These are phyloP conservation scores for Cygnus buccinator DNA, from an alignment of 2,113 vertebrate species.

Conservation along the genomic window DNA sequence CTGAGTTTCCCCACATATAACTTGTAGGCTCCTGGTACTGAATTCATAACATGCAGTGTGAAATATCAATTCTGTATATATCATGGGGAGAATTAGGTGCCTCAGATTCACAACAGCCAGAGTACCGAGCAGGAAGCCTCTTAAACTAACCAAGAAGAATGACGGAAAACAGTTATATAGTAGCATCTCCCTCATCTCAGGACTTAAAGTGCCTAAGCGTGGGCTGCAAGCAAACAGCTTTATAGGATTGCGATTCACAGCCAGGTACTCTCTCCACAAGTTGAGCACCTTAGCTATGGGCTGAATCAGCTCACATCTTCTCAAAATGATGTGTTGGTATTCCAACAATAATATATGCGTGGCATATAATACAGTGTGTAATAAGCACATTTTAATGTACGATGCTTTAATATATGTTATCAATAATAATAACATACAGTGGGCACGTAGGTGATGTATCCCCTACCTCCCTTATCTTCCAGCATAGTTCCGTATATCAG, in stretches of 20 bases:
- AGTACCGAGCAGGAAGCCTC: background rate
- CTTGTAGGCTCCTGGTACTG: background rate
- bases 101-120: background rate
- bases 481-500: background rate
- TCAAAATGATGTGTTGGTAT: background rate
- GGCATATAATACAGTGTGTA: background rate
- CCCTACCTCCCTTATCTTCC: background rate
- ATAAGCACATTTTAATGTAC: background rate
- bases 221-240: background rate
- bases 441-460: background rate
- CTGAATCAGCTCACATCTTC: background rate
- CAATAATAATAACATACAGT: background rate
- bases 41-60: background rate
- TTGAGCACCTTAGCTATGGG: background rate
- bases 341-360: background rate
- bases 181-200: background rate
- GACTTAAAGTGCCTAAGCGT: rapidly evolving
- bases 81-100: background rate
- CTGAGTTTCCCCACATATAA: rapidly evolving
- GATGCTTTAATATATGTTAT: background rate
- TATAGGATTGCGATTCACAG: rapidly evolving
- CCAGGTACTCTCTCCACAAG: background rate
- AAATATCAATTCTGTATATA: background rate
- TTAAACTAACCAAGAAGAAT: background rate
- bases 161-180: background rate